These are phyloP conservation scores for Mesorhabditis sp. DNA, from an alignment of 2,888 invertebrate genomes.

Conservation along the genomic window DNA sequence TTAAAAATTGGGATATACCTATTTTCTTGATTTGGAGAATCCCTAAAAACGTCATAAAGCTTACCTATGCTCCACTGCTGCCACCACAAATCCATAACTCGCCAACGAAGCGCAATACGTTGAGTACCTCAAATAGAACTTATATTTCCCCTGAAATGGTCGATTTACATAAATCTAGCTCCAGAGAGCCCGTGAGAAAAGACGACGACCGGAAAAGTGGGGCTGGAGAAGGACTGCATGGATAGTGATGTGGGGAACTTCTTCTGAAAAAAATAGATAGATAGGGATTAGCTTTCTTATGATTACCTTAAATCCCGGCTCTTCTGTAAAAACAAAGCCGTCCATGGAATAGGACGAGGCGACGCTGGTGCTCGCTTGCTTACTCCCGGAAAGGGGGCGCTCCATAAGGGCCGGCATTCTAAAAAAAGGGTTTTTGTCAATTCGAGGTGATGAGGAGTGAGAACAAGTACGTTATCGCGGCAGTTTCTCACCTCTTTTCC, in stretches of 20 bases:
- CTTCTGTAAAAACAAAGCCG: neutral
- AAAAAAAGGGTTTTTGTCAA: slow-evolving; percentile 10
- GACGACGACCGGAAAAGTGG: slow-evolving; percentile 64
- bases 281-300: neutral
- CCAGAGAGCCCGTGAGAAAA: slow-evolving; percentile 71
- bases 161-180: slow-evolving; percentile 64
- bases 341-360: neutral
- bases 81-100: slow-evolving; percentile 69
- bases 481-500: slow-evolving; percentile 34
- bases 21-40: too few relatives aligned
- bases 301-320: neutral
- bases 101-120: slow-evolving; percentile 68
- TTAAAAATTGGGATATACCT: slow-evolving; percentile 11
- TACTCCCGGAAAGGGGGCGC: slow-evolving; percentile 8
- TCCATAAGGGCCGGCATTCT: slow-evolving; percentile 14
- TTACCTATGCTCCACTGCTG: slow-evolving; percentile 67
- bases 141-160: too few relatives aligned
- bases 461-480: too few relatives aligned
- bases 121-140: slow-evolving; percentile 58
- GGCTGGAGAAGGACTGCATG: slow-evolving; percentile 11
- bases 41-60: neutral
- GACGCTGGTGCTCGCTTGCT: neutral
- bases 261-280: neutral
- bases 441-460: neutral
- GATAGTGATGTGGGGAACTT: neutral